phyloP scores from a whole-genome alignment of 2,113 vertebrate genomes.

The Orcinus orca region DNA sequence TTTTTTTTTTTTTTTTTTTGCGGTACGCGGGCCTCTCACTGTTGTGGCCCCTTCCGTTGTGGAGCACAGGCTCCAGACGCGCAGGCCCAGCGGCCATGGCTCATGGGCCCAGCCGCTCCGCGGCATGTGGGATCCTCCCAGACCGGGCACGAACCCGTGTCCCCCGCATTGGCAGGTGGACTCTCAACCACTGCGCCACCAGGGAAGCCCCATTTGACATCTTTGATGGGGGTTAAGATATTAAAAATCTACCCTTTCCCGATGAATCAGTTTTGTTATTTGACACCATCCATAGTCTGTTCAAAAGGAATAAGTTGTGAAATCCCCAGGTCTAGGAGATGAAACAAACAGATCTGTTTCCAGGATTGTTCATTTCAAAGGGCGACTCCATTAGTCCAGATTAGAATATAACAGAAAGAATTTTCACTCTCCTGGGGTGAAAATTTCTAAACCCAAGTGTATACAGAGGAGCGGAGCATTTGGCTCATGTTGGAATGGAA shows the following conservation, averaged over 20 bases:
- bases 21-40: no score
- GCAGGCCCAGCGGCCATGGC: no score
- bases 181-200: no score
- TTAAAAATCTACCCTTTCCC: background rate
- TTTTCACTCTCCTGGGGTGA: background rate
- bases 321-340: background rate
- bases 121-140: no score
- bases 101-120: no score
- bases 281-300: background rate
- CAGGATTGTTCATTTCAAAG: background rate
- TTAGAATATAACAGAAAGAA: background rate
- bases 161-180: no score
- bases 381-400: background rate
- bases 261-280: background rate
- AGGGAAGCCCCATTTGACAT: background rate
- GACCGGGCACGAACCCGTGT: no score
- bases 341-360: background rate
- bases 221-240: background rate
- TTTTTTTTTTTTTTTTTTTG: no score
- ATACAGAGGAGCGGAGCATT: background rate
- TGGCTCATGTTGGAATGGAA: conserved; percentile 38
- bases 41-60: fast-evolving
- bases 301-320: background rate
- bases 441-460: background rate
- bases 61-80: no score